Percentiles rank a stretch among this genome's conserved stretches.
Evolutionary conservation across 2,113 vertebrate genomes (phyloP).

Genomic region (Coregonus clupeaformis): DNA sequence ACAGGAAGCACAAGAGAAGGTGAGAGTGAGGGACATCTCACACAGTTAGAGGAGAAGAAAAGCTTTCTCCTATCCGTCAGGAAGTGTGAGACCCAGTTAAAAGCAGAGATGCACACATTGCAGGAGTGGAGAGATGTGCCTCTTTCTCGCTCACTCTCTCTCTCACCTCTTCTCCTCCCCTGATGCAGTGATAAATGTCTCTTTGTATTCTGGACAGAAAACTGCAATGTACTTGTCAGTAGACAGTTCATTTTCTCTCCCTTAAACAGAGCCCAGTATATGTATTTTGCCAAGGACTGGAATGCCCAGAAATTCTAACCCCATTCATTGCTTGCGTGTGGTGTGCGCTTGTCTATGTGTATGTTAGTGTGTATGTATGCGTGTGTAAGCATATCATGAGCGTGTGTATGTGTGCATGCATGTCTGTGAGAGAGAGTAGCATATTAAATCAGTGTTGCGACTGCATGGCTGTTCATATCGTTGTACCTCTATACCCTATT

Average conservation of each 20-base stretch:
- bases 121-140: slow-evolving; percentile 42
- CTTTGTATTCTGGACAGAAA: slow-evolving; percentile 75
- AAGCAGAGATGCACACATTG: slow-evolving; percentile 53
- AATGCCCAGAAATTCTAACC: slow-evolving; percentile 46
- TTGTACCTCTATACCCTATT: not conserved
- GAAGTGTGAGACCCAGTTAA: slow-evolving; percentile 60
- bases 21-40: slow-evolving; percentile 32
- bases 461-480: not conserved
- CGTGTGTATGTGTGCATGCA: slow-evolving; percentile 16
- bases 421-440: not conserved
- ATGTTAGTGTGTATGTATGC: not conserved
- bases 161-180: slow-evolving; percentile 48
- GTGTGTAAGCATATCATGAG: not conserved
- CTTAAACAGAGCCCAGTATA: slow-evolving; percentile 62
- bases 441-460: not conserved
- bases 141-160: slow-evolving; percentile 20
- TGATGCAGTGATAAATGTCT: slow-evolving; percentile 79
- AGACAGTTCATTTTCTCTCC: slow-evolving; percentile 66
- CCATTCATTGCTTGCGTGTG: slow-evolving; percentile 9
- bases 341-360: slow-evolving; percentile 4
- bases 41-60: slow-evolving; percentile 50
- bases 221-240: slow-evolving; percentile 70
- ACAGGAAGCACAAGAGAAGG: slow-evolving; percentile 27
- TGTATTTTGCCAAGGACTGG: slow-evolving; percentile 59
- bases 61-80: slow-evolving; percentile 19